A percentile compares a stretch with the other conserved stretches of the same genome.
Evolutionary conservation across 2,888 invertebrate species (phyloP).

Genomic region (Suillia variegata): DNA sequence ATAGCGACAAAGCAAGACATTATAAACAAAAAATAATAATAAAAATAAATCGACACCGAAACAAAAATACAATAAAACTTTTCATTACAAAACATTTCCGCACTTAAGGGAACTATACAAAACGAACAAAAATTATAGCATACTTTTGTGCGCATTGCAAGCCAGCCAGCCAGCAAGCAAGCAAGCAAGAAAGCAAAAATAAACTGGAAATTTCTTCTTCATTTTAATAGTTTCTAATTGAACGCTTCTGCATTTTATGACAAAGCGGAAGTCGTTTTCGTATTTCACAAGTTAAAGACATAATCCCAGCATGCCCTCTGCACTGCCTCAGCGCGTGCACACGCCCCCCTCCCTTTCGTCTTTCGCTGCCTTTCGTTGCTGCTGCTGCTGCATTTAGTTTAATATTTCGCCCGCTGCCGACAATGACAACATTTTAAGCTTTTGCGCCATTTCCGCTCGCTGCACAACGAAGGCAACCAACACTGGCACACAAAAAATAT

Average conservation of each 20-base stretch:
- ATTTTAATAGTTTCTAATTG: slow-evolving; percentile 27
- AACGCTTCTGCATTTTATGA: slow-evolving; percentile 27
- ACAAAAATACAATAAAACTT: neutral
- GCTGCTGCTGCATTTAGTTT: neutral
- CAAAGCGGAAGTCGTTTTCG: slow-evolving; percentile 23
- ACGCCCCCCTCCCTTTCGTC: too few species aligned
- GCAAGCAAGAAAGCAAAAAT: too few species aligned
- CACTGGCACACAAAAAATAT: slow-evolving; percentile 5
- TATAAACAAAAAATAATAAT: too few species aligned
- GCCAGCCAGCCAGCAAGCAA: too few species aligned
- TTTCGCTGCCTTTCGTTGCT: neutral
- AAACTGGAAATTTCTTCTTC: slow-evolving; percentile 10
- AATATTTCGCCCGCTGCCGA: neutral
- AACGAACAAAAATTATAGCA: too few species aligned
- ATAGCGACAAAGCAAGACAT: too few species aligned
- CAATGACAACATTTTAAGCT: neutral
- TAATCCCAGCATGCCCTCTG: slow-evolving; percentile 10
- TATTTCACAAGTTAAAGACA: slow-evolving; percentile 19
- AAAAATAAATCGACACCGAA: too few species aligned
- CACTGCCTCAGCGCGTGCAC: too few species aligned
- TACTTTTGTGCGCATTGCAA: too few species aligned
- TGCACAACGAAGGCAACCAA: neutral
- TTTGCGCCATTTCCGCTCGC: neutral
- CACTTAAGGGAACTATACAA: neutral
- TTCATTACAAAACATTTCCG: slow-evolving; percentile 2